These are phyloP conservation scores for Hyperoodon ampullatus DNA, from an alignment of 2,113 vertebrate genomes.

Conservation along the genomic window DNA sequence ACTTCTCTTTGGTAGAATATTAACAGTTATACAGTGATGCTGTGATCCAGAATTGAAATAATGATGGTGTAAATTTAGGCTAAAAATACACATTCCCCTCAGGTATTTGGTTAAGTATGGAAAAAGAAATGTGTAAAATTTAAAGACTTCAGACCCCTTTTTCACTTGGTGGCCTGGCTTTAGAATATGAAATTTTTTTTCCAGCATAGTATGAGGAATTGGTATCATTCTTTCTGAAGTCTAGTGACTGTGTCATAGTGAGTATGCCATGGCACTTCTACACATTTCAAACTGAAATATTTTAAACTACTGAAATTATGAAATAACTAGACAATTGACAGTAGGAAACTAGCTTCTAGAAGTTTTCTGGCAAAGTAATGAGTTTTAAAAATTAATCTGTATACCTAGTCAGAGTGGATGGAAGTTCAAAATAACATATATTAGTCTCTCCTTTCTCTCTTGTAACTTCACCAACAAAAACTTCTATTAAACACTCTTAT, in stretches of 20 bases:
- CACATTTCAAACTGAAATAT: background rate
- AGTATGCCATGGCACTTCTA: background rate
- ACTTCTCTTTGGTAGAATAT: conserved; percentile 14
- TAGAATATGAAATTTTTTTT: background rate
- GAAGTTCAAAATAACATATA: background rate
- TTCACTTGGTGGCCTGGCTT: background rate
- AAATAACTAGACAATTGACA: background rate
- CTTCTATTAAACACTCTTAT: background rate
- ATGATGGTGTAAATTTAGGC: conserved; percentile 8
- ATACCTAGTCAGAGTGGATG: background rate
- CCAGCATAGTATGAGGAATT: background rate
- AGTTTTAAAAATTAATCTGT: background rate
- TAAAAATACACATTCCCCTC: conserved; percentile 40
- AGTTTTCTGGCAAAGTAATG: background rate
- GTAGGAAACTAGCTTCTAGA: background rate
- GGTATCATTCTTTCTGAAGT: background rate
- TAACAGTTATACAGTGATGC: background rate
- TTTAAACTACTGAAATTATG: background rate
- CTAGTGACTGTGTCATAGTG: background rate
- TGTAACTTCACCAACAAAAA: background rate
- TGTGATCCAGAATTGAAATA: conserved; percentile 18
- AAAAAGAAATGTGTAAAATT: background rate
- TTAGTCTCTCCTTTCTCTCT: background rate
- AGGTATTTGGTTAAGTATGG: conserved; percentile 32
- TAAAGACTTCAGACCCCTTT: background rate